phyloP scores from a whole-genome alignment of 1,140 invertebrate genomes.

The Charaxes varanes region DNA sequence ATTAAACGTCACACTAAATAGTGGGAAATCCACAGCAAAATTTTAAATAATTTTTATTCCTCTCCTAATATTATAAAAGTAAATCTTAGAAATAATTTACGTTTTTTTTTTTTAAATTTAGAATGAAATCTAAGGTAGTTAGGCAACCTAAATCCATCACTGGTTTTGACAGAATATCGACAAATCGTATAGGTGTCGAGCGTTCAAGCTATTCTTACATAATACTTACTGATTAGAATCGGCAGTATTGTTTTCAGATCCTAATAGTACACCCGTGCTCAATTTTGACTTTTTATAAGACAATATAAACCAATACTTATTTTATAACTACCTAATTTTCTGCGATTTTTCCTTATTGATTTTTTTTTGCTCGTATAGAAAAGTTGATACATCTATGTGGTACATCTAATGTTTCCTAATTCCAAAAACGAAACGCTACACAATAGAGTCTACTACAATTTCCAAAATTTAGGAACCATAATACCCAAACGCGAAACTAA shows the following conservation, averaged over 20 bases:
- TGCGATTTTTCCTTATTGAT: slow-evolving; percentile 58
- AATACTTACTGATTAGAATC: slow-evolving; percentile 49
- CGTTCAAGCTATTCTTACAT: slow-evolving; percentile 42
- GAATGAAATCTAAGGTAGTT: no score
- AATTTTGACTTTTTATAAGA: slow-evolving; percentile 55
- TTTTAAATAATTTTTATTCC: no score
- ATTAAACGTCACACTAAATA: no score
- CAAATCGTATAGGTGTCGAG: slow-evolving; percentile 22
- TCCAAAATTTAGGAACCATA: slow-evolving; percentile 75
- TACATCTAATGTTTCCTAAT: slow-evolving; percentile 68
- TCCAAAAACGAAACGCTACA: slow-evolving; percentile 68
- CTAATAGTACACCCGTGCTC: slow-evolving; percentile 70
- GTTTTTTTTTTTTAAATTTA: no score
- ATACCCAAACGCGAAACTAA: slow-evolving; percentile 71
- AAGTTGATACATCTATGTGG: slow-evolving; percentile 70
- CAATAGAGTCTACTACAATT: slow-evolving; percentile 73
- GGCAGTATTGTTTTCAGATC: slow-evolving; percentile 60
- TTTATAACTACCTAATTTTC: slow-evolving; percentile 65
- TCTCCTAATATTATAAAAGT: no score
- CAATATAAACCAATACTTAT: slow-evolving; percentile 65
- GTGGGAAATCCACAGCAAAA: no score
- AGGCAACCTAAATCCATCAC: no score
- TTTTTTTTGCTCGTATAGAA: slow-evolving; percentile 63
- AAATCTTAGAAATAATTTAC: no score
- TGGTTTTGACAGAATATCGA: slow-evolving; percentile 14